phyloP scores from a whole-genome alignment of 1,140 invertebrate species.

The Hyles euphorbiae region DNA sequence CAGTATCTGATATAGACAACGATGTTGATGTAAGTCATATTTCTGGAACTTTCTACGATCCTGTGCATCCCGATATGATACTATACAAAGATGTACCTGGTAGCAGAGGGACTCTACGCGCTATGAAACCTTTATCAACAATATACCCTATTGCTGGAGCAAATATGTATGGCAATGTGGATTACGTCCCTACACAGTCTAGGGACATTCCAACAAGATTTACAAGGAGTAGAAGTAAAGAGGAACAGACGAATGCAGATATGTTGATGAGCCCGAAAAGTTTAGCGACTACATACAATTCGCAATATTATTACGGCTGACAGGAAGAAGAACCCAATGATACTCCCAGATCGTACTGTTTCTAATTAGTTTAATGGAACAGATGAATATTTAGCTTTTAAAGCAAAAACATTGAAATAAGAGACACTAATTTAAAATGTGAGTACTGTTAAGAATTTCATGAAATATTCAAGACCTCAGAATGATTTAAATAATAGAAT shows the following conservation, averaged over 20 bases:
- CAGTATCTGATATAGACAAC: constrained; percentile 69
- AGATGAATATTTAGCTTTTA: constrained; percentile 9
- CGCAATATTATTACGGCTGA: constrained; percentile 71
- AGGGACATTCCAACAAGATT: constrained; percentile 45
- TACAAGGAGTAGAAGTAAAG: constrained; percentile 36
- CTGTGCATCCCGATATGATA: constrained; percentile 69
- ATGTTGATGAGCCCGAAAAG: constrained; percentile 65
- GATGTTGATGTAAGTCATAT: constrained; percentile 69
- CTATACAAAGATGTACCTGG: constrained; percentile 59
- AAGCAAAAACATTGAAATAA: constrained; percentile 13
- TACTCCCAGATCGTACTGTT: constrained; percentile 59
- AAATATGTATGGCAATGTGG: constrained; percentile 68
- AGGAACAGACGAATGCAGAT: constrained; percentile 43
- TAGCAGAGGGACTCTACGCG: constrained; percentile 48
- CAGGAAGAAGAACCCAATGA: constrained; percentile 45
- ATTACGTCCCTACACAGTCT: constrained; percentile 51
- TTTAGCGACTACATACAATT: constrained; percentile 61
- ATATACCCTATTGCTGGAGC: constrained; percentile 59
- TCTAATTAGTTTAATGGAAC: constrained; percentile 30
- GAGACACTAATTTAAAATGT: background rate
- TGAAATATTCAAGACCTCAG: too few relatives aligned
- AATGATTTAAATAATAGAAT: background rate
- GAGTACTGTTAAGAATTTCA: background rate
- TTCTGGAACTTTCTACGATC: constrained; percentile 69
- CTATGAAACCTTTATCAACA: constrained; percentile 65